These are phyloP conservation scores for Fregetta grallaria DNA, from an alignment of 2,113 vertebrate genomes.

Conservation along the genomic window DNA sequence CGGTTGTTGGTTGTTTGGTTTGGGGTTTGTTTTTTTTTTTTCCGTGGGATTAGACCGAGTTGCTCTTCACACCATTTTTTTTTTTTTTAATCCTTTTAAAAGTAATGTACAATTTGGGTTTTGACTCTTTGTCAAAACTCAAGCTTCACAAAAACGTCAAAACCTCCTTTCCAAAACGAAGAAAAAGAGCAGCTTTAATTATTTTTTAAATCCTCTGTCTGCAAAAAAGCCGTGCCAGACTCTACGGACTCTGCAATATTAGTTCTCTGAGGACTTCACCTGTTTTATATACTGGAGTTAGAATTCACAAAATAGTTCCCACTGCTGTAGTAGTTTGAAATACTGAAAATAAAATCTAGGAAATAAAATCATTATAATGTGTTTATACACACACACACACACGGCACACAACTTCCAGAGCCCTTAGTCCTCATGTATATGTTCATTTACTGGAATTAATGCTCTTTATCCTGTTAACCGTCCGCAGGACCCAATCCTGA, in stretches of 20 bases:
- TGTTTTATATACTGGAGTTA: neutral
- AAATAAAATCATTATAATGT: neutral
- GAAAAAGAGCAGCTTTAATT: neutral
- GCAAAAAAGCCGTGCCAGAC: fast-evolving
- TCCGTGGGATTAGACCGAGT: neutral
- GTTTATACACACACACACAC: neutral
- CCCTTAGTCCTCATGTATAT: neutral
- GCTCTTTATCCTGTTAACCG: neutral
- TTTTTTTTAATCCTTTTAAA: neutral
- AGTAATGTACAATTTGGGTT: fast-evolving
- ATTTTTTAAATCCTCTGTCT: neutral
- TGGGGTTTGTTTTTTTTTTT: too few relatives aligned
- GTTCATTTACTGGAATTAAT: neutral
- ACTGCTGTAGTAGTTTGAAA: neutral
- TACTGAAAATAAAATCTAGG: neutral
- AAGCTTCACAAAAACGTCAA: neutral
- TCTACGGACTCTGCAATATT: fast-evolving
- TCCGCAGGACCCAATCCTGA: neutral
- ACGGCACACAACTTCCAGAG: neutral
- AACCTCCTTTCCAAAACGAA: neutral
- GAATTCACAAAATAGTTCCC: neutral
- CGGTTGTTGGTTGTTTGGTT: too few relatives aligned
- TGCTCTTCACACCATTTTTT: neutral
- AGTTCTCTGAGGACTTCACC: neutral
- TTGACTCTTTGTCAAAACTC: neutral